A percentile compares a stretch with the other conserved stretches of the same genome.
Conservation (phyloP, 2,888 invertebrate species). For the Clistopyga incitator region DNA sequence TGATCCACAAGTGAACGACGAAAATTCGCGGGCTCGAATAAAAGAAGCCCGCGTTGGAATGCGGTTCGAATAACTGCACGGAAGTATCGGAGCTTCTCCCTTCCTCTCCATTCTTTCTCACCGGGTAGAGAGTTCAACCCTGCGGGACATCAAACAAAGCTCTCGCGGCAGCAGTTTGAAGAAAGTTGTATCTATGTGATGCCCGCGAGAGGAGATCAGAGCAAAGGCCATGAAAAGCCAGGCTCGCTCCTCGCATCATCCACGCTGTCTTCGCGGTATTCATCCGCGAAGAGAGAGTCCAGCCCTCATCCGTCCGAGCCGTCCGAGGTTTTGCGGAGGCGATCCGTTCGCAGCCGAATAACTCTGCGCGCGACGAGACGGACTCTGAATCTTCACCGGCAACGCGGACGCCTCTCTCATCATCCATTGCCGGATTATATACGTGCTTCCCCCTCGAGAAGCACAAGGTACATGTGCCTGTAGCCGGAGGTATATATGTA, state of each 20-base stretch:
- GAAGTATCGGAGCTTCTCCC: constrained; percentile 24
- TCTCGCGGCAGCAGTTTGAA: constrained; percentile 23
- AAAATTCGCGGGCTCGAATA: constrained; percentile 11
- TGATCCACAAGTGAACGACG: background rate
- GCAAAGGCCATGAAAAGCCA: constrained; percentile 17
- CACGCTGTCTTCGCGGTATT: constrained; percentile 45
- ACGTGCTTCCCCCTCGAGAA: constrained; percentile 21
- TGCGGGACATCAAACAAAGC: constrained; percentile 28
- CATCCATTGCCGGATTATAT: constrained; percentile 33
- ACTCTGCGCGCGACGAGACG: constrained; percentile 30
- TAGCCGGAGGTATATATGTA: background rate
- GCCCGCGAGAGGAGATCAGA: constrained; percentile 4
- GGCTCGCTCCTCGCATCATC: constrained; percentile 35
- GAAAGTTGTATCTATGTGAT: constrained; percentile 22
- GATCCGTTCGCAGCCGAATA: constrained; percentile 43
- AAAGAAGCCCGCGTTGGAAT: constrained; percentile 49
- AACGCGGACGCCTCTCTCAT: constrained; percentile 31
- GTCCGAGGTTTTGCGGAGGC: constrained; percentile 30
- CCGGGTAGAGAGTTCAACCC: constrained; percentile 24
- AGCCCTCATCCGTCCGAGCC: constrained; percentile 22
- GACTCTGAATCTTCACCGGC: constrained; percentile 24
- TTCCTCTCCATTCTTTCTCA: background rate
- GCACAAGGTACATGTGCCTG: background rate
- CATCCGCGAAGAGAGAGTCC: constrained; percentile 19
- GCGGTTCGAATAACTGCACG: constrained; percentile 59